Conservation (phyloP, 2,888 invertebrate species). For the Philhelius pedissequus region DNA sequence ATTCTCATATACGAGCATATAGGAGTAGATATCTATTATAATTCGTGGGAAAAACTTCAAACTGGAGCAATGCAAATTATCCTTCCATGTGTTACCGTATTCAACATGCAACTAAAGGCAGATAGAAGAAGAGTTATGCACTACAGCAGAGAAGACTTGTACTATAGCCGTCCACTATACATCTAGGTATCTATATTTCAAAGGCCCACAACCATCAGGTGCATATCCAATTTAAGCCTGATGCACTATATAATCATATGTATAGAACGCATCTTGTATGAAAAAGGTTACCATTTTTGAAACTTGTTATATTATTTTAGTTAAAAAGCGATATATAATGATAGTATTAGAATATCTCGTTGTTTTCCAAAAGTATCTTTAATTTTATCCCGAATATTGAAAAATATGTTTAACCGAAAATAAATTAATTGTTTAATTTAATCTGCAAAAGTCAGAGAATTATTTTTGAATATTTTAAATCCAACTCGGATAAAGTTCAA, state of each 20-base stretch:
- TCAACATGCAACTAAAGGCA: conserved; percentile 17
- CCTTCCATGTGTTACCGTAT: conserved; percentile 27
- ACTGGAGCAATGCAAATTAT: conserved; percentile 50
- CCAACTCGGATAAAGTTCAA: no score
- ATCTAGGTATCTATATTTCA: background rate
- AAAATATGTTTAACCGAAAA: no score
- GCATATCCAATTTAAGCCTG: background rate
- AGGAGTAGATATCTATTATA: background rate
- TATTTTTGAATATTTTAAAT: no score
- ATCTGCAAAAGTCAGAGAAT: no score
- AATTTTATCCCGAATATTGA: no score
- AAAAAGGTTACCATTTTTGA: background rate
- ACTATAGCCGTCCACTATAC: background rate
- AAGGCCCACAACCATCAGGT: background rate
- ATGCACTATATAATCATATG: background rate
- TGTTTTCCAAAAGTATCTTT: no score
- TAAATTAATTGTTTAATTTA: no score
- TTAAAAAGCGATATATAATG: no score
- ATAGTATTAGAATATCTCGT: no score
- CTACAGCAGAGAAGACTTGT: background rate
- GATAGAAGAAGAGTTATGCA: conserved; percentile 1
- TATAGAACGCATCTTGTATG: background rate
- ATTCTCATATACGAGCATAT: background rate
- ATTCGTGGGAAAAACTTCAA: conserved; percentile 19
- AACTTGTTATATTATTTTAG: no score